Evolutionary conservation across 23 tunicate genomes (phyloP), one percentile per base, ranked within the genome.

Genomic region (Styela plicata): DNA sequence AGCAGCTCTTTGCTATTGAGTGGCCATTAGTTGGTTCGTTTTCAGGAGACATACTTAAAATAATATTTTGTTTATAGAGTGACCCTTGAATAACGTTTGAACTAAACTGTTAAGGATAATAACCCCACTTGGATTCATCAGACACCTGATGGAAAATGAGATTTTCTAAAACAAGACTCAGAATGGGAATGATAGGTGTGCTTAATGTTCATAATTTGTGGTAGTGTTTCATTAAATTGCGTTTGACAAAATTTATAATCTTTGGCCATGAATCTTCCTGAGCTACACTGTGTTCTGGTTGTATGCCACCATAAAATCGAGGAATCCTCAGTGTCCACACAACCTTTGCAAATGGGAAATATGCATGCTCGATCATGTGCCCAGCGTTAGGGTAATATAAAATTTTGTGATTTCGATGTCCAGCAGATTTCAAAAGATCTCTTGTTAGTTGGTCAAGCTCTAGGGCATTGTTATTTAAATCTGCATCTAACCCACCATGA

Each of bases 221-320:
- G 57, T 13, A 44, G 13, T 44, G 7, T 13, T 44, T 44, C 71
- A 26, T 66, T 17, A 66, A 17, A 25, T 66, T 66, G 30, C 10
- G 5, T 66, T 26, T 5, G 10, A 90, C 74, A 68, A 90, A 90
- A 0, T 85, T 28, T 17, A 90, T 17, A 44, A 79, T 74, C 74
- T 90, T 53, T 25, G 22, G 63, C 96, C 96, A 90, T 30, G 86
- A 74, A 36, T 90, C 74, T 66, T 82, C 83, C 66, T 90, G 96
- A 10, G 96, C 96, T 26, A 37, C 53, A 52, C 82, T 53, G 35
- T 90, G 96, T 5, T 84, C 63, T 34, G 33, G 21, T 61, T 57
- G 36, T 35, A 66, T 33, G 1, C 96, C 96, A 20, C 96, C 96
- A 25, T 33, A 65, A 13, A n/a, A 53, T 20, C 33, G 31, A 1